Percentiles rank a stretch among this genome's conserved stretches.
Evolutionary conservation across 2,888 invertebrate genomes (phyloP).

Genomic region (Acanthococcus lagerstroemiae): DNA sequence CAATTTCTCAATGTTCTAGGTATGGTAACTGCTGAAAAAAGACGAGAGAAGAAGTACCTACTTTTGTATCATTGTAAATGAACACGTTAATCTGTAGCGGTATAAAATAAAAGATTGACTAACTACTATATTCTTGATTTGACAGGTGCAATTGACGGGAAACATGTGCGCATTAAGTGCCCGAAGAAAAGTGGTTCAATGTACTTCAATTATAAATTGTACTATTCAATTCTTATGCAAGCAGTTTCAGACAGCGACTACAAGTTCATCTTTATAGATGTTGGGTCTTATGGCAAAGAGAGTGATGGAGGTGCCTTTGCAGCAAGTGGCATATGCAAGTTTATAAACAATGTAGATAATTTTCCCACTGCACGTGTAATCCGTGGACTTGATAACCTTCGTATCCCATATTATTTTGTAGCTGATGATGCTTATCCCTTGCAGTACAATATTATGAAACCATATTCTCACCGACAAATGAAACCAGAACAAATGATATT

Average conservation of each 20-base stretch:
- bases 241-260: background rate
- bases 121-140: no score
- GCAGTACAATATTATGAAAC: background rate
- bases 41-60: no score
- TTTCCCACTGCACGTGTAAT: background rate
- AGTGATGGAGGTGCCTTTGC: background rate
- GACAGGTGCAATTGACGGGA: background rate
- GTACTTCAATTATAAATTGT: background rate
- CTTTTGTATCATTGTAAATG: no score
- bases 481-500: background rate
- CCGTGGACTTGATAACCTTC: background rate
- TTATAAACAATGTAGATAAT: background rate
- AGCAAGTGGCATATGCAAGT: background rate
- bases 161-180: background rate
- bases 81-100: background rate
- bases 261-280: background rate
- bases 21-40: no score
- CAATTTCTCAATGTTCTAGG: background rate
- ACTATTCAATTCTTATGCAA: background rate
- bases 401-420: background rate
- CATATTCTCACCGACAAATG: background rate
- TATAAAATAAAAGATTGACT: no score
- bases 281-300: background rate
- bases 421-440: slow-evolving; percentile 7
- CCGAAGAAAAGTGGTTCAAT: background rate